Evolutionary conservation across 2,888 invertebrate genomes (phyloP).

Genomic region (Timema podura): DNA sequence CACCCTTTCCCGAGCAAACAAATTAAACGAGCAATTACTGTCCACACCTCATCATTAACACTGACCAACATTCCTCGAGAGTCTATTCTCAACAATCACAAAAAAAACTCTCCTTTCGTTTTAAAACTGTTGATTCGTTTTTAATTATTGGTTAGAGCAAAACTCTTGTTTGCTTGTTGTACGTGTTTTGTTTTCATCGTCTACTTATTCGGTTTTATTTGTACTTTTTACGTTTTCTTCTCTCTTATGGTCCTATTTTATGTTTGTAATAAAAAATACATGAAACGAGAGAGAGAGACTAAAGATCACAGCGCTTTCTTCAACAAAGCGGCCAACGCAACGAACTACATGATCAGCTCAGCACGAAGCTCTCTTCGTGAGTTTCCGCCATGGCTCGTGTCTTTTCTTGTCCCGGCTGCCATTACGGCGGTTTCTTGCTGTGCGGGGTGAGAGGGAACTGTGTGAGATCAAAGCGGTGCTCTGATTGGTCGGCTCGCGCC

Average conservation of each 20-base stretch:
- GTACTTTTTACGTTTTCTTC: constrained; percentile 7
- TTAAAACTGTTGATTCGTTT: constrained; percentile 21
- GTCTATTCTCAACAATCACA: background rate
- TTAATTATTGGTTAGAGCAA: constrained; percentile 26
- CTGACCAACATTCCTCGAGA: constrained; percentile 3
- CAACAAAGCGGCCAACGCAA: constrained; percentile 8
- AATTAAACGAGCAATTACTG: constrained; percentile 11
- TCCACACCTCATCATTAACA: background rate
- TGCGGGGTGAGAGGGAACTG: constrained; percentile 7
- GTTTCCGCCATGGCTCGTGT: constrained; percentile 11
- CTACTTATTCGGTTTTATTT: constrained; percentile 13
- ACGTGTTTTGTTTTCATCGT: constrained; percentile 8
- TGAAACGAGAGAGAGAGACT: background rate
- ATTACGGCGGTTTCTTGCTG: constrained; percentile 33
- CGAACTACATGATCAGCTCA: constrained; percentile 10
- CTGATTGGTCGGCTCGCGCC: constrained; percentile 35
- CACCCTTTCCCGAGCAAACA: background rate
- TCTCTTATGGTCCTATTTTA: background rate
- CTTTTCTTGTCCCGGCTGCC: constrained; percentile 35
- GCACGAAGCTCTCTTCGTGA: constrained; percentile 9
- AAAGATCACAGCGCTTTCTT: constrained; percentile 12
- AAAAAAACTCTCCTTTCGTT: background rate
- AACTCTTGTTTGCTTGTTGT: constrained; percentile 15
- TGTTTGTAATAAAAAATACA: constrained; percentile 14
- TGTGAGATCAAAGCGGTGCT: constrained; percentile 34